Evolutionary conservation across 2,797 vertebrate genomes (phyloP), one percentile per base, ranked within the genome.

Genomic region (Mormyrops boulengeri): DNA sequence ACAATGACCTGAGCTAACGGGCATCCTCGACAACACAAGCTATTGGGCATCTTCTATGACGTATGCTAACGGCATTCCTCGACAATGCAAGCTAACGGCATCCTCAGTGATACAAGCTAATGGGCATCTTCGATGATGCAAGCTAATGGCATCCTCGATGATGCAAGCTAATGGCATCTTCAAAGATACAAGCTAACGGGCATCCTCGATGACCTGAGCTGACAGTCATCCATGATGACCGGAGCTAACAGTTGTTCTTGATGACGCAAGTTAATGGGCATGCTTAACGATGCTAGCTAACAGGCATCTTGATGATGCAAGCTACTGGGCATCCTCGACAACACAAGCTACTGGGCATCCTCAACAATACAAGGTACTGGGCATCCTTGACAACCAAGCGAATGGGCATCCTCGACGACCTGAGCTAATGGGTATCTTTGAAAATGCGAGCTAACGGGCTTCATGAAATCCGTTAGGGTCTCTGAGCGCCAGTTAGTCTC

Each of bases 191-290:
- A 22, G 57, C 7, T 62, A 62, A 62, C 2, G n/a, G 57, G 57
- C 6, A 26, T 62, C n/a, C n/a, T 22, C n/a, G 0, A 62, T 7
- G 9, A 62, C 2, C 0, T 9, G 4, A 30, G 62, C 26, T 66
- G 30, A 12, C 26, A 7, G 62, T 26, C 9, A 30, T 66, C 22
- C 3, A 30, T 8, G 22, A 66, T 6, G 19, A 66, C 2, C 2
- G 22, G 9, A 66, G 60, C 22, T 66, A 66, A 66, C 8, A 2
- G 60, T 22, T 0, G 11, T 66, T 22, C 87, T 93, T 73, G 93
- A 94, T 95, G 94, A 49, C 91, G 90, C 94, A 93, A 92, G 92
- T 0, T 93, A 95, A 95, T 94, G 90, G 94, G 26, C 88, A 91
- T 89, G 44, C 55, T 50, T 30, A 44, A 19, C 1, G 3, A 85